A percentile compares a stretch with the other conserved stretches of the same genome.
phyloP scores from a whole-genome alignment of 2,113 vertebrate genomes.

The Eptesicus fuscus region DNA sequence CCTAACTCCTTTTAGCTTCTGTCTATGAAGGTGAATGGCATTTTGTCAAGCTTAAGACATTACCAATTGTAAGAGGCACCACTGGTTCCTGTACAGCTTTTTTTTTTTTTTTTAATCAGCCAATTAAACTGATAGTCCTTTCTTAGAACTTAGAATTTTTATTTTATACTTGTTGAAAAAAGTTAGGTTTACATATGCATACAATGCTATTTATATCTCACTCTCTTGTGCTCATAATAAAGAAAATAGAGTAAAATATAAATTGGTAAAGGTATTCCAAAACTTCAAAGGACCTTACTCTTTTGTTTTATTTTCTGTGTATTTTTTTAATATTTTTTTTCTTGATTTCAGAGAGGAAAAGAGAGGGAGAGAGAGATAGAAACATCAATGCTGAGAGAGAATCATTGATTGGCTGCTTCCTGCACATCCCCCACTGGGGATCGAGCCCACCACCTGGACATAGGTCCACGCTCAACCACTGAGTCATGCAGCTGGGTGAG shows the following conservation, averaged over 20 bases:
- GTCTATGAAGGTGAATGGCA: neutral
- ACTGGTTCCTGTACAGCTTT: neutral
- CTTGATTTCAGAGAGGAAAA: too few species aligned
- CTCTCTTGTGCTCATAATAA: neutral
- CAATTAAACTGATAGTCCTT: neutral
- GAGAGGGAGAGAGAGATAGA: too few species aligned
- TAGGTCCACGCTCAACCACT: too few species aligned
- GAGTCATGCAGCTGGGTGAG: neutral
- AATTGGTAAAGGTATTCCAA: neutral
- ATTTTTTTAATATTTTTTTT: too few species aligned
- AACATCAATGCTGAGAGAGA: too few species aligned
- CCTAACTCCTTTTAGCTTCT: neutral
- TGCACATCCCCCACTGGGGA: too few species aligned
- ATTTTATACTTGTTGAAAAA: constrained; percentile 11
- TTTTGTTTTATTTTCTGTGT: neutral
- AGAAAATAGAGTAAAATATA: neutral
- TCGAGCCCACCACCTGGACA: too few species aligned
- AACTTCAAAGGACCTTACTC: neutral
- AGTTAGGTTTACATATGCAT: neutral
- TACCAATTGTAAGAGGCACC: neutral
- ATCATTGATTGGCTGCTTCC: too few species aligned
- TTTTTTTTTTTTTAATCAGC: neutral
- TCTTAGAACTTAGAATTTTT: neutral
- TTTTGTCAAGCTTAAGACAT: neutral
- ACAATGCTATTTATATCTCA: neutral